A percentile compares a stretch with the other conserved stretches of the same genome.
Conservation (phyloP, 2,113 vertebrate species). For the Eurystomus gularis region DNA sequence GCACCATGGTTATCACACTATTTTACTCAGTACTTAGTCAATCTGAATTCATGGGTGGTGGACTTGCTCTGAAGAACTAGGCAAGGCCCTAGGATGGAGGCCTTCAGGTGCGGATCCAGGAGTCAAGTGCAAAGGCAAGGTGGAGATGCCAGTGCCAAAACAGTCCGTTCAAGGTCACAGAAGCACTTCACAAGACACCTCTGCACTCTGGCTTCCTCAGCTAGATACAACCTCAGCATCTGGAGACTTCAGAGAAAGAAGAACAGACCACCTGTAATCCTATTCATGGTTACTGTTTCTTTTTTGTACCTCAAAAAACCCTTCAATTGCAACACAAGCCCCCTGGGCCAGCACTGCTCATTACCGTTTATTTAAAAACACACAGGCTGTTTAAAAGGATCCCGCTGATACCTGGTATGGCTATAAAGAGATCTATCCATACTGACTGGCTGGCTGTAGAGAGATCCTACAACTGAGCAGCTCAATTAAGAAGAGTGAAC, state of each 20-base stretch:
- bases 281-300: background rate
- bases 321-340: background rate
- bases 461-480: background rate
- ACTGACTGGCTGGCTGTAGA: background rate
- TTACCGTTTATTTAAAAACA: background rate
- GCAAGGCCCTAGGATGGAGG: background rate
- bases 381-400: background rate
- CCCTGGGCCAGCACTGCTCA: background rate
- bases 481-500: background rate
- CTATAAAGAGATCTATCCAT: background rate
- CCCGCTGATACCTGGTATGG: background rate
- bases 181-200: background rate
- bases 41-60: background rate
- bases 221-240: background rate
- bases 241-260: background rate
- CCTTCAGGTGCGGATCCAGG: accelerated
- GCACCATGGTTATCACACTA: background rate
- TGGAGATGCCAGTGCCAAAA: background rate
- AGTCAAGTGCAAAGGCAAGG: background rate
- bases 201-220: too few species aligned
- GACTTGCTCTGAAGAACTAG: background rate
- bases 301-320: background rate
- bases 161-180: background rate
- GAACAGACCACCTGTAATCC: background rate
- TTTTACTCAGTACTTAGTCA: background rate